Evolutionary conservation across 2,888 invertebrate species (phyloP).

Genomic region (Chloromyia formosa): DNA sequence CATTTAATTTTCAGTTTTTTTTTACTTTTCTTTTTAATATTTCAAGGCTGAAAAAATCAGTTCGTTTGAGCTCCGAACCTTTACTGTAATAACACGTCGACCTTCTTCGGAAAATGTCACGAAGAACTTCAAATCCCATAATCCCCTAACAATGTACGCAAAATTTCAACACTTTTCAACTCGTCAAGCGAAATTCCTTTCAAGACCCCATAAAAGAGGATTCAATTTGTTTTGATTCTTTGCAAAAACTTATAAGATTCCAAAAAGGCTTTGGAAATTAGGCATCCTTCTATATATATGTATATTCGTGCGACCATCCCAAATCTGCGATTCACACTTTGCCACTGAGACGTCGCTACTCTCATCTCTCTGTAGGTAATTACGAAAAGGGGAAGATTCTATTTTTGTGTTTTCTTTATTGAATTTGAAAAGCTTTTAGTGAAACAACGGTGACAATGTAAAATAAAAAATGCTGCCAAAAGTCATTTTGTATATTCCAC

Average conservation of each 20-base stretch:
- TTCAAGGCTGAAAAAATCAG: too few relatives aligned
- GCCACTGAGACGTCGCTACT: background rate
- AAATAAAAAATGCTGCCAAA: slow-evolving; percentile 45
- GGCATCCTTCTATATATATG: too few relatives aligned
- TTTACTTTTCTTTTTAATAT: too few relatives aligned
- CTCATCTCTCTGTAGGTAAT: background rate
- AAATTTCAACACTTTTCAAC: slow-evolving; percentile 33
- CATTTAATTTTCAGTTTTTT: too few relatives aligned
- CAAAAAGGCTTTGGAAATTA: slow-evolving; percentile 19
- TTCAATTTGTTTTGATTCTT: slow-evolving; percentile 35
- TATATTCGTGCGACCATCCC: background rate
- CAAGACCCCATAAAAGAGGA: slow-evolving; percentile 20
- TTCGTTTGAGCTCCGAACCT: too few relatives aligned
- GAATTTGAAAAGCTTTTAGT: slow-evolving; percentile 50
- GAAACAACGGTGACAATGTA: slow-evolving; percentile 33
- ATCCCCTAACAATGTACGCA: background rate
- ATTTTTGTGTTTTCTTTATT: slow-evolving; percentile 47
- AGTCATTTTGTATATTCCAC: slow-evolving; percentile 48
- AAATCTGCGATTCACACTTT: background rate
- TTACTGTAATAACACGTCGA: too few relatives aligned
- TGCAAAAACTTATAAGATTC: slow-evolving; percentile 3
- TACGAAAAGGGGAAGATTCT: slow-evolving; percentile 41
- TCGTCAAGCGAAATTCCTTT: slow-evolving; percentile 19
- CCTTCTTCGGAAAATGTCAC: too few relatives aligned
- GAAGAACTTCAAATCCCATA: too few relatives aligned